Evolutionary conservation across 2,888 invertebrate species (phyloP), one percentile per base, ranked within the genome.

Genomic region (Brachyopa scutellaris): DNA sequence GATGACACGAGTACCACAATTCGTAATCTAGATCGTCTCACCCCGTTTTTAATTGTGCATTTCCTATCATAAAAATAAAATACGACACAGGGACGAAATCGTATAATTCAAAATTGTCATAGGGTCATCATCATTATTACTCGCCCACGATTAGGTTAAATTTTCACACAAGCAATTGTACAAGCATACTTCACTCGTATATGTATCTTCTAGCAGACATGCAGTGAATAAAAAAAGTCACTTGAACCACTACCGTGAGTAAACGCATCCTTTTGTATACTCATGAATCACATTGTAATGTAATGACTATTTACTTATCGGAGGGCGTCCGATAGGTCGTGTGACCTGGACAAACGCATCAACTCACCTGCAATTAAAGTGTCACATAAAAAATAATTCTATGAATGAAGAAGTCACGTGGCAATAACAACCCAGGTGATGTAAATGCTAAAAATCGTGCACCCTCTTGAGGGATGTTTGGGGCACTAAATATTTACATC

Each of bases 331-430:
- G 29, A 53, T 36, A 42, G 66, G 66, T 59, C 82, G 40, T 76
- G 64, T 70, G 80, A 70, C 62, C 74, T 76, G 61, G 5, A 55
- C 64, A 76, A 64, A 66, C 40, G 76, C 70, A 76, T 64, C 77
- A 77, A 83, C 85, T 88, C 89, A 89, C 88, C 89, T 89, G 88
- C 87, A 88, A 89, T 88, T 89, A 88, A 88, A 87, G 85, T 88
- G 89, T 88, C 89, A 88, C 86, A 88, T 87, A 40, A 59, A 77
- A 74, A 33, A 61, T 66, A 59, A 47, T 23, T 70, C 77, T 1
- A 72, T 45, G 59, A 72, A 51, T 61, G 45, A 72, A 67, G 51
- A 77, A 77, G 82, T 70, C 82, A 82, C 82, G 82, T 82, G 82
- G 45, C 82, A 47, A 19, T 55, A 77, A 72, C 45, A 61, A 26